Percentiles rank a stretch among this genome's conserved stretches.
phyloP scores from a whole-genome alignment of 2,113 vertebrate species.

The Charina bottae region DNA sequence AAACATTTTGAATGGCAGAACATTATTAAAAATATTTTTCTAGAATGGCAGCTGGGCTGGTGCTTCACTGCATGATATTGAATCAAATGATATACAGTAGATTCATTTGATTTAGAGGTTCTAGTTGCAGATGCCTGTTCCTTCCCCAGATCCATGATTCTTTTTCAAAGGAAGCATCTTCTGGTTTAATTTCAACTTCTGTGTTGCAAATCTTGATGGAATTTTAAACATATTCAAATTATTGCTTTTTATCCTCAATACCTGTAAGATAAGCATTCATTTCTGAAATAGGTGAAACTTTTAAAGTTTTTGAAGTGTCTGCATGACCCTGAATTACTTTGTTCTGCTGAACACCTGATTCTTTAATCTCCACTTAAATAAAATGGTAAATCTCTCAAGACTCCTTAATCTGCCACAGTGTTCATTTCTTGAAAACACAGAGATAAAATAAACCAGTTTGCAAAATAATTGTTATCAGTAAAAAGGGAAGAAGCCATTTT shows the following conservation, averaged over 20 bases:
- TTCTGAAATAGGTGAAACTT: not conserved
- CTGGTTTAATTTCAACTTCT: not conserved
- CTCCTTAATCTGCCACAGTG: not conserved
- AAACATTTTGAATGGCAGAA: not conserved
- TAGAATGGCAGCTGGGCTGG: not conserved
- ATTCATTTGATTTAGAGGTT: not conserved
- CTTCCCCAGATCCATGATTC: too few relatives aligned
- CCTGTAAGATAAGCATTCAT: not conserved
- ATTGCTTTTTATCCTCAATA: not conserved
- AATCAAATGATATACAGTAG: not conserved
- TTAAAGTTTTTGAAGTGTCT: not conserved
- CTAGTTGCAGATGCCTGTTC: too few relatives aligned
- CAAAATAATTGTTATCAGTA: not conserved
- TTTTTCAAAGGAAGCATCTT: too few relatives aligned
- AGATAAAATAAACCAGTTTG: not conserved
- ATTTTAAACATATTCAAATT: not conserved
- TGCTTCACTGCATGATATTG: not conserved
- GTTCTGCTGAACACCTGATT: not conserved
- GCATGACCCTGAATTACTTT: not conserved
- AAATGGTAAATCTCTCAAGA: not conserved
- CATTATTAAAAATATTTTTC: not conserved
- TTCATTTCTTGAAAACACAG: not conserved
- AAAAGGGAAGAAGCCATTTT: not conserved
- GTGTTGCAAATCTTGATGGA: not conserved
- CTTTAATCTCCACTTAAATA: not conserved